Conservation (phyloP, 2,113 vertebrate genomes). For the Ibidorhyncha struthersii region DNA sequence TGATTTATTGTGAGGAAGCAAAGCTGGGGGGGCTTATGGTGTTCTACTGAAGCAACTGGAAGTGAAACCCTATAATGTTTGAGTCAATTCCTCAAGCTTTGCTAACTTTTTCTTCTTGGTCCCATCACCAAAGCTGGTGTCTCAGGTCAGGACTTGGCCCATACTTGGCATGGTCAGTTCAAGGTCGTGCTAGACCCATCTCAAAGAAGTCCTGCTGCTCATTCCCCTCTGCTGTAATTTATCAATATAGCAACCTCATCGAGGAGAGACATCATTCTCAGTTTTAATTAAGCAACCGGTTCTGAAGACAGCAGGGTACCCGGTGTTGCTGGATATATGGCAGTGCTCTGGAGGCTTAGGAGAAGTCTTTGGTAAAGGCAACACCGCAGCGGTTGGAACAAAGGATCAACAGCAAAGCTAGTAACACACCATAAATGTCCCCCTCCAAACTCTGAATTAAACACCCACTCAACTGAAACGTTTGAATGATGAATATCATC, state of each 20-base stretch:
- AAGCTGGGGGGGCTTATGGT: background rate
- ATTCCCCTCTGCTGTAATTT: background rate
- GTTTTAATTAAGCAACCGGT: background rate
- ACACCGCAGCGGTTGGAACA: background rate
- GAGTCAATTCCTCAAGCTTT: background rate
- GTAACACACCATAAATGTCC: background rate
- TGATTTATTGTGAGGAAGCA: background rate
- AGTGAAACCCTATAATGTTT: background rate
- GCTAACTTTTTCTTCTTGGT: background rate
- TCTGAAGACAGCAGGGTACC: background rate
- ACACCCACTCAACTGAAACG: constrained; percentile 34
- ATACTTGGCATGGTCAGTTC: background rate
- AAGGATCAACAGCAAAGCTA: background rate
- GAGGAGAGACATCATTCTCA: background rate
- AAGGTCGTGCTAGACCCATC: background rate
- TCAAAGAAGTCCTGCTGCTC: background rate
- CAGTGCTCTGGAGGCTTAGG: background rate
- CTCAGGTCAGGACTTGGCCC: background rate
- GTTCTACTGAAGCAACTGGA: background rate
- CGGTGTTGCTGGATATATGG: background rate
- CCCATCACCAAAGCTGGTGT: background rate
- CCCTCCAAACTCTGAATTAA: constrained; percentile 33
- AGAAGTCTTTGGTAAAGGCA: background rate
- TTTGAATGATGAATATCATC: constrained; percentile 42
- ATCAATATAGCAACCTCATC: background rate